Percentiles rank a stretch among this genome's conserved stretches.
phyloP scores from a whole-genome alignment of 2,797 vertebrate genomes.

The Mastacembelus armatus region DNA sequence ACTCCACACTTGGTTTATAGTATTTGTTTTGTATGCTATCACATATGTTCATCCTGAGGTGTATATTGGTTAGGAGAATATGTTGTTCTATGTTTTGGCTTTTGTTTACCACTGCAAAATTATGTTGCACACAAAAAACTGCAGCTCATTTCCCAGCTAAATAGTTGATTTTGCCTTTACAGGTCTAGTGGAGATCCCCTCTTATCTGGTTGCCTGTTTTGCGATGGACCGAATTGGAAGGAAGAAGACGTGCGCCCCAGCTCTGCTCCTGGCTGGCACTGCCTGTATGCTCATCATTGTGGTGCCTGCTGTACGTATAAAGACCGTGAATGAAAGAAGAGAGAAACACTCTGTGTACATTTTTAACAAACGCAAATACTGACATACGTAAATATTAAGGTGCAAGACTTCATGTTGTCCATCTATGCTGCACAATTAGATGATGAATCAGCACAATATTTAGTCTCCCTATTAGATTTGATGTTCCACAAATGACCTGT shows the following conservation, averaged over 20 bases:
- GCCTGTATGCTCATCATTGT: conserved; percentile 88
- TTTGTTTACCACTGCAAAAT: conserved; percentile 24
- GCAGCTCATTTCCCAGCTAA: not conserved
- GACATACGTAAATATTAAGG: not conserved
- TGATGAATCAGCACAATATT: not conserved
- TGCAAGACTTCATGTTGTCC: not conserved
- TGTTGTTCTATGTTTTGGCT: not conserved
- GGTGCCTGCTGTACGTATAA: conserved; percentile 81
- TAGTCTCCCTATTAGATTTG: no score
- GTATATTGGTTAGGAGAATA: not conserved
- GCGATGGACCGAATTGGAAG: conserved; percentile 91
- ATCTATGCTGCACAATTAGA: not conserved
- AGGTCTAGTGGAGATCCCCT: conserved; percentile 94
- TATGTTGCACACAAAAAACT: conserved; percentile 8
- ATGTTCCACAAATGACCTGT: no score
- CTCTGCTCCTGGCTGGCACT: conserved; percentile 86
- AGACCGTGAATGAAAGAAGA: not conserved
- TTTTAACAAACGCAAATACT: not conserved
- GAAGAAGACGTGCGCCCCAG: conserved; percentile 88
- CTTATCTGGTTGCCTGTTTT: conserved; percentile 89
- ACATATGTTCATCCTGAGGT: not conserved
- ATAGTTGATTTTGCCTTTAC: conserved; percentile 38
- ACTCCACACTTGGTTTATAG: no score
- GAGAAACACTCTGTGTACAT: not conserved
- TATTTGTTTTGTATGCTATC: not conserved